Evolutionary conservation across 2,888 invertebrate genomes (phyloP).

Genomic region (Ptilodon capucinus): DNA sequence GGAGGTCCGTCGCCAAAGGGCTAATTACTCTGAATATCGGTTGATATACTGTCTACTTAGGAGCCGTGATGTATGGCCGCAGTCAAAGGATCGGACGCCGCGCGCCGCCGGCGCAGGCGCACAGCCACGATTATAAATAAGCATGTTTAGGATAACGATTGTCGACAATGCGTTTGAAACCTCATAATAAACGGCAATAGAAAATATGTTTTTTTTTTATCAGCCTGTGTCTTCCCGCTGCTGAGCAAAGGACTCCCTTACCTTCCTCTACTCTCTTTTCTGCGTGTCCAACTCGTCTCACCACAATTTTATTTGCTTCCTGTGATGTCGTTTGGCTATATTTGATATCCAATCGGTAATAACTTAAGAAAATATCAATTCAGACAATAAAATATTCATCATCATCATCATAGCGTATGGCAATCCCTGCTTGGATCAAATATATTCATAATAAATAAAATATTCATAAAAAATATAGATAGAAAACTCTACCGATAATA

Average conservation of each 20-base stretch:
- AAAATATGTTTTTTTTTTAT: too few species aligned
- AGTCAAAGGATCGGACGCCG: constrained; percentile 78
- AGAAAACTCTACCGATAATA: constrained; percentile 1
- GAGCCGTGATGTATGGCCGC: constrained; percentile 74
- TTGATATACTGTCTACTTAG: constrained; percentile 83
- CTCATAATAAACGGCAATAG: constrained; percentile 32
- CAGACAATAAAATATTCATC: constrained; percentile 12
- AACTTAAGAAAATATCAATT: too few species aligned
- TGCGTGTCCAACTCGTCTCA: too few species aligned
- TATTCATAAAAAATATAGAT: constrained; percentile 8
- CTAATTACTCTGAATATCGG: constrained; percentile 80
- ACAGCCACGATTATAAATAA: constrained; percentile 75
- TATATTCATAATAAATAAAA: too few species aligned
- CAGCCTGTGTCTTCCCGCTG: too few species aligned
- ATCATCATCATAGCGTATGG: too few species aligned
- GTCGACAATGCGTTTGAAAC: constrained; percentile 50
- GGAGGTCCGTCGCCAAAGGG: constrained; percentile 79
- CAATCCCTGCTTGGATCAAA: too few species aligned
- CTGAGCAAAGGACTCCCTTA: too few species aligned
- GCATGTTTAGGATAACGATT: constrained; percentile 75
- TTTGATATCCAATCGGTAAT: too few species aligned
- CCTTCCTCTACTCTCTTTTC: too few species aligned
- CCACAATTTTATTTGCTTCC: too few species aligned
- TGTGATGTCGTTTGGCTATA: too few species aligned
- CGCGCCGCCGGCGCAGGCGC: constrained; percentile 55